Conservation (phyloP, 2,797 vertebrate species). For the Nannoperca australis region DNA sequence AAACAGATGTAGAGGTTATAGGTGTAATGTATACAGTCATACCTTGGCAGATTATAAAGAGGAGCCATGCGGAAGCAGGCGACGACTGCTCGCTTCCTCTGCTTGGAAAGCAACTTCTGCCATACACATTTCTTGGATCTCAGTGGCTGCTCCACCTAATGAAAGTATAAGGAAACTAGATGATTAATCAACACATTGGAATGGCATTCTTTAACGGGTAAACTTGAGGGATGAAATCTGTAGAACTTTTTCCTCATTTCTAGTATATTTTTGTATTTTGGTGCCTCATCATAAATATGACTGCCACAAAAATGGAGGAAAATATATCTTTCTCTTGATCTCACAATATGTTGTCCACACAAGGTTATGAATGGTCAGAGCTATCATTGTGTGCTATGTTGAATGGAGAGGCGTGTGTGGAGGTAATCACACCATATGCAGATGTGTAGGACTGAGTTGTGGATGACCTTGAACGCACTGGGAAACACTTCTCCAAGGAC, state of each 20-base stretch:
- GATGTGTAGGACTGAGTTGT: background rate
- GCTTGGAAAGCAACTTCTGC: constrained; percentile 98
- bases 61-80: constrained; percentile 99
- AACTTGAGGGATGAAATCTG: too few relatives aligned
- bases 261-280: constrained; percentile 6
- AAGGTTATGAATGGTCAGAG: background rate
- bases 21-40: constrained; percentile 42
- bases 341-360: too few relatives aligned
- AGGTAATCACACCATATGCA: background rate
- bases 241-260: background rate
- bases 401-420: background rate
- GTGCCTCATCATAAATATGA: constrained; percentile 35
- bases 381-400: background rate
- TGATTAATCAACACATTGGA: background rate
- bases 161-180: constrained; percentile 1
- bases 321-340: too few relatives aligned
- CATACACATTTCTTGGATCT: constrained; percentile 99
- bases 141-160: constrained; percentile 96
- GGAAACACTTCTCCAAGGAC: background rate
- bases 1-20: background rate
- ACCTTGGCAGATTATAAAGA: constrained; percentile 97
- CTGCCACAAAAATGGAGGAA: background rate
- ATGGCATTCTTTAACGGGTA: background rate
- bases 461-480: background rate
- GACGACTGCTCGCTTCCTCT: constrained; percentile 98